A percentile compares a stretch with the other conserved stretches of the same genome.
Evolutionary conservation across 2,797 vertebrate genomes (phyloP).

Genomic region (Xerus rutilus): DNA sequence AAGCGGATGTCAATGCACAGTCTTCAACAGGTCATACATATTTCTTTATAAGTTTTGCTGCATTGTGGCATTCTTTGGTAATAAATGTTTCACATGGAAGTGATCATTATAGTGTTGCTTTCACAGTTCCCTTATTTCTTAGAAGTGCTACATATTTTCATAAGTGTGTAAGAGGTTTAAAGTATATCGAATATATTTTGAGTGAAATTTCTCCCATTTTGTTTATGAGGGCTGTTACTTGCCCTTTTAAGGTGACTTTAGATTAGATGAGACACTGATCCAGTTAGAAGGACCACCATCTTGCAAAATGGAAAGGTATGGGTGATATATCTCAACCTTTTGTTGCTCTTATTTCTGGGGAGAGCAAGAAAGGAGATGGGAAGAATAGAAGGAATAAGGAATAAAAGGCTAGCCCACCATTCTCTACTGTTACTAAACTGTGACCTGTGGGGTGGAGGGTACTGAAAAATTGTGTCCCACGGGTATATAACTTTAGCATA

Average conservation of each 20-base stretch:
- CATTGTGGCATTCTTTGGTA: background rate
- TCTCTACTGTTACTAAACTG: background rate
- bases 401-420: background rate
- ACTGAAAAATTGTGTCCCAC: background rate
- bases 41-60: constrained; percentile 27
- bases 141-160: background rate
- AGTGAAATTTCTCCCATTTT: constrained; percentile 2
- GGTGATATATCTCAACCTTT: background rate
- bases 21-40: constrained; percentile 89
- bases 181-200: background rate
- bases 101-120: constrained; percentile 18
- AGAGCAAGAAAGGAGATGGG: background rate
- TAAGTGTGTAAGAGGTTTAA: background rate
- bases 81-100: constrained; percentile 8
- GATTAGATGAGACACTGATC: background rate
- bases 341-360: background rate
- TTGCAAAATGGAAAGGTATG: background rate
- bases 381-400: background rate
- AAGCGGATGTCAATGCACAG: constrained; percentile 92
- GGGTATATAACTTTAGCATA: background rate
- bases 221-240: background rate
- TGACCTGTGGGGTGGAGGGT: background rate
- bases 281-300: background rate
- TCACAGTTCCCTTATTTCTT: background rate
- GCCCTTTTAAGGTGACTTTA: background rate